phyloP scores from a whole-genome alignment of 2,888 invertebrate genomes.

The Tanaodytes sp. region DNA sequence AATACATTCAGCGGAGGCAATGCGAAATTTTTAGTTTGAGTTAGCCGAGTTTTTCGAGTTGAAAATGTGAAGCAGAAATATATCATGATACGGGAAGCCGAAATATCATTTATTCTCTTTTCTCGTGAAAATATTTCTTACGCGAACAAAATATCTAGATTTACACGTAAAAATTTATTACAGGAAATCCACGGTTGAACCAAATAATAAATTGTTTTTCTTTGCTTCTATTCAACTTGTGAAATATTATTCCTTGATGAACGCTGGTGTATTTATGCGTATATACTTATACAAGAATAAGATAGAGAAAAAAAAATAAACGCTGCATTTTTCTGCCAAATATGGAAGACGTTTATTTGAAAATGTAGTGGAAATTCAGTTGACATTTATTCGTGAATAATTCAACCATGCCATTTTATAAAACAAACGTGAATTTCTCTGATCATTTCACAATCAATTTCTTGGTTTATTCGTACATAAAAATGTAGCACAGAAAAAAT shows the following conservation, averaged over 20 bases:
- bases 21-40: constrained; percentile 1
- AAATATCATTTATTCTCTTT: constrained; percentile 25
- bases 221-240: neutral
- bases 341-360: no score
- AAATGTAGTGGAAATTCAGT: no score
- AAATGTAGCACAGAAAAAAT: no score
- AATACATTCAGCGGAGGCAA: no score
- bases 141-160: constrained; percentile 34
- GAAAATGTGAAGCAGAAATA: constrained; percentile 19
- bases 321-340: no score
- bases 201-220: constrained; percentile 12
- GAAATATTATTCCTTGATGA: neutral
- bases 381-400: no score
- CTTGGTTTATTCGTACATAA: no score
- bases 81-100: constrained; percentile 33
- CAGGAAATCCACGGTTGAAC: constrained; percentile 20
- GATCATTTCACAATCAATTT: no score
- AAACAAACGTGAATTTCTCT: no score
- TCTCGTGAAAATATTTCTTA: constrained; percentile 37
- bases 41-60: constrained; percentile 19
- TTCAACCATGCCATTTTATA: no score
- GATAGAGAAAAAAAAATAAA: no score
- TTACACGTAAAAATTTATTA: constrained; percentile 37
- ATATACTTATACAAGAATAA: neutral
- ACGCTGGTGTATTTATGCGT: neutral